Evolutionary conservation across 1,140 invertebrate species (phyloP), one percentile per base, ranked within the genome.

Genomic region (Pantala flavescens): DNA sequence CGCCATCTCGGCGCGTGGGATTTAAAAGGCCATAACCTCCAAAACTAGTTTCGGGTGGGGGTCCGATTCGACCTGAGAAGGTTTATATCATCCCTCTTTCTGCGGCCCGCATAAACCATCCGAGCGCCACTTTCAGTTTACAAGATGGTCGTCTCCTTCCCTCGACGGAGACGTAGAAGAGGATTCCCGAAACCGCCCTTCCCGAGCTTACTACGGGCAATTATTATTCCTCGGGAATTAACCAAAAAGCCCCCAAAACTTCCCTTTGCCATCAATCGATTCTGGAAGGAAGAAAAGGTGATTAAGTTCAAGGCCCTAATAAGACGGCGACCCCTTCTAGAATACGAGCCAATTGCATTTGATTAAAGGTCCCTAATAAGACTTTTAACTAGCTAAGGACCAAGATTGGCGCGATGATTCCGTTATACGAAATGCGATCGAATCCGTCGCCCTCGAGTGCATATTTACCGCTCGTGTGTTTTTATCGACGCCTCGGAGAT

Each of bases 151-250:
- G 3, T 16, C 5, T 3, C 49, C 49, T 63, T 63, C 49, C 12
- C n/a, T 21, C 49, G 49, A 63, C 3, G 49, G 49, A 63, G 12
- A 63, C 16, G 49, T 21, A 19, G 49, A n/a, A n/a, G n/a, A 63
- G 49, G 49, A 63, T 63, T 63, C 49, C n/a, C 49, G 49, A 63
- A 63, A 63, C 49, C 49, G 49, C 49, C 9, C 28, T 63, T 63
- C 5, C 43, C 43, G 12, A 63, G 49, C 14, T 63, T 63, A 63
- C 49, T 63, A 63, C 49, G n/a, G 49, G 49, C 49, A 63, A 63
- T 63, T 63, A 63, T 63, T 63, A 63, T 63, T 63, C 49, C 49
- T 63, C 49, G 49, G 49, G 49, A 63, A 63, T 63, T 63, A 63
- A 63, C 49, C 49, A 63, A 63, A 63, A 63, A 63, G 49, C 49